Evolutionary conservation across 1,140 invertebrate species (phyloP).

Genomic region (Wiebesia pumilae): DNA sequence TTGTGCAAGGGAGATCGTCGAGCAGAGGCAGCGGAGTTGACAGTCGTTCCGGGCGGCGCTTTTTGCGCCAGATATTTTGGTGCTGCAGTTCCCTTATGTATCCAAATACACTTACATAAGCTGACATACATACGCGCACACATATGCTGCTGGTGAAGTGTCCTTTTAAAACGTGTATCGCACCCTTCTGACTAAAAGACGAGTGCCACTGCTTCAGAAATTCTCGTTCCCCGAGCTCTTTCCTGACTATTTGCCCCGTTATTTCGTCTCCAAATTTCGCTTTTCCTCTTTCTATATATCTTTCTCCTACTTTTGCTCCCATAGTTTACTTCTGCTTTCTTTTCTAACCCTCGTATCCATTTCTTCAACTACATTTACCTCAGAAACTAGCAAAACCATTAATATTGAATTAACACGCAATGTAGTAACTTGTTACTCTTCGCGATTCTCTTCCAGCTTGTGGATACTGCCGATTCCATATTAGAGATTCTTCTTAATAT

Average conservation of each 20-base stretch:
- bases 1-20: no score
- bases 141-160: background rate
- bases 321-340: background rate
- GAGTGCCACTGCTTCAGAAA: background rate
- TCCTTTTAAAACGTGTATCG: conserved; percentile 8
- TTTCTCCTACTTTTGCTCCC: background rate
- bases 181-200: conserved; percentile 16
- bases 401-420: background rate
- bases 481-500: no score
- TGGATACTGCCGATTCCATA: no score
- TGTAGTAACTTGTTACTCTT: no score
- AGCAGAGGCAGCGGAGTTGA: background rate
- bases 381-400: background rate
- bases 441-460: no score
- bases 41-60: background rate
- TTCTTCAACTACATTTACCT: no score
- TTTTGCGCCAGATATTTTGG: background rate
- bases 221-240: background rate
- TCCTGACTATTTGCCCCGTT: background rate
- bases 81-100: background rate
- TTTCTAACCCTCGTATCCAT: background rate
- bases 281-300: background rate
- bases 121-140: background rate
- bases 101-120: background rate
- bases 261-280: background rate